A percentile compares a stretch with the other conserved stretches of the same genome.
Evolutionary conservation across 2,888 invertebrate species (phyloP).

Genomic region (Diaphora mendica): DNA sequence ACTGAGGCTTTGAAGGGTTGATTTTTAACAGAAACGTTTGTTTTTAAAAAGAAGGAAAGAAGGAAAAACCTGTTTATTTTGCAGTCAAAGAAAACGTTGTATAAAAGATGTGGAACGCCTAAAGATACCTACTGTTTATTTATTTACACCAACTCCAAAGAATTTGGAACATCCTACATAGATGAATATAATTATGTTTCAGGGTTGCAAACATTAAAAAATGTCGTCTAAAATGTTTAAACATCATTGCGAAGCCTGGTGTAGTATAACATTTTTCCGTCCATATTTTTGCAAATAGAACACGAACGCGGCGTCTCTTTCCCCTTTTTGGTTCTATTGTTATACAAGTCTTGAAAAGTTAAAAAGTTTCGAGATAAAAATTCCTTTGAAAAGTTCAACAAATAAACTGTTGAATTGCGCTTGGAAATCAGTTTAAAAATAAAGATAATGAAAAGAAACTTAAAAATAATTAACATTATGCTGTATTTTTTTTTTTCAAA

Average conservation of each 20-base stretch:
- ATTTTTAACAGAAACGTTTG: slow-evolving; percentile 5
- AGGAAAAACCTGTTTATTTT: background rate
- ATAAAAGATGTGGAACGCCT: background rate
- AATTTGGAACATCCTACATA: background rate
- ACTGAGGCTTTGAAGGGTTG: slow-evolving; percentile 32
- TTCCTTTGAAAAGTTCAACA: slow-evolving; percentile 45
- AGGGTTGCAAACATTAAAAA: background rate
- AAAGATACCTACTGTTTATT: background rate
- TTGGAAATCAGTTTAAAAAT: slow-evolving; percentile 35
- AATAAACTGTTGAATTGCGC: slow-evolving; percentile 36
- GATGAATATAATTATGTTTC: background rate
- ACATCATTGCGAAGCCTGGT: background rate
- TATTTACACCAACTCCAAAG: background rate
- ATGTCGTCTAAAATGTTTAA: background rate
- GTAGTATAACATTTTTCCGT: slow-evolving; percentile 1
- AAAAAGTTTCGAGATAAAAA: slow-evolving; percentile 48
- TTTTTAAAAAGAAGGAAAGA: background rate
- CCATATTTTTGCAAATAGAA: slow-evolving; percentile 41
- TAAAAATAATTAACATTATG: slow-evolving; percentile 11
- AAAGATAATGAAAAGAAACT: slow-evolving; percentile 44
- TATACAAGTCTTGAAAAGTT: slow-evolving; percentile 41
- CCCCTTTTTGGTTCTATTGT: slow-evolving; percentile 40
- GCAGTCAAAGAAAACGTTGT: background rate
- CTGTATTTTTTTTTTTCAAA: background rate
- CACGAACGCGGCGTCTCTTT: slow-evolving; percentile 28